Conservation (phyloP, 1,140 invertebrate genomes). For the Brachionus calyciflorus region DNA sequence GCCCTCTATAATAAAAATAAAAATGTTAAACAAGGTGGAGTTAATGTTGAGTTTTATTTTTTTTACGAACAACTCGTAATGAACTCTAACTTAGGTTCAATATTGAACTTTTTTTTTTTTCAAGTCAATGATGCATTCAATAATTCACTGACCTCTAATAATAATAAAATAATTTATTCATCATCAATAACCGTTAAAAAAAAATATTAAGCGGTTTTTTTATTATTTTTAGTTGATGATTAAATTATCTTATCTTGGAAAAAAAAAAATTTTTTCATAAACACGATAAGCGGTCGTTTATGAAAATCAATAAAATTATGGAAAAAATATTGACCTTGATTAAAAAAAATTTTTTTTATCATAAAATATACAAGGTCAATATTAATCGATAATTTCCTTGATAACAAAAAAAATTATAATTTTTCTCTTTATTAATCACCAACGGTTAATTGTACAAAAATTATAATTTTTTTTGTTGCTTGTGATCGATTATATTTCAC, state of each 20-base stretch:
- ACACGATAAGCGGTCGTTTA: too few species aligned
- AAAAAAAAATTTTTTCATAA: neutral
- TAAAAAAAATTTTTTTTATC: too few species aligned
- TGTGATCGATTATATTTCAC: too few species aligned
- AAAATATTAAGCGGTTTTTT: neutral
- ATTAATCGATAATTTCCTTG: too few species aligned
- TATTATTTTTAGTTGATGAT: neutral
- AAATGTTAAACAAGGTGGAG: neutral
- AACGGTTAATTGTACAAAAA: too few species aligned
- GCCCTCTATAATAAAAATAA: neutral
- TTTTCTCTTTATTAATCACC: too few species aligned
- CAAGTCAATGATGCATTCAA: constrained; percentile 31
- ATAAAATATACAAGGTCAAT: too few species aligned
- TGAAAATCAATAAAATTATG: too few species aligned
- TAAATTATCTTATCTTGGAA: constrained; percentile 39
- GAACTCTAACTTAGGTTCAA: constrained; percentile 40
- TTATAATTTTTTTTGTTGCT: too few species aligned
- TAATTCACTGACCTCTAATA: constrained; percentile 42
- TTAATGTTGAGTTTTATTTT: neutral
- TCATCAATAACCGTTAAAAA: constrained; percentile 18
- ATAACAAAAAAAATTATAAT: too few species aligned
- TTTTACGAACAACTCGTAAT: neutral
- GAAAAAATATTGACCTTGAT: too few species aligned
- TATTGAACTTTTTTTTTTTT: constrained; percentile 41
- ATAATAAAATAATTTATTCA: constrained; percentile 13